These are phyloP conservation scores for Apodemia mormo DNA, from an alignment of 2,888 invertebrate genomes.

Conservation along the genomic window DNA sequence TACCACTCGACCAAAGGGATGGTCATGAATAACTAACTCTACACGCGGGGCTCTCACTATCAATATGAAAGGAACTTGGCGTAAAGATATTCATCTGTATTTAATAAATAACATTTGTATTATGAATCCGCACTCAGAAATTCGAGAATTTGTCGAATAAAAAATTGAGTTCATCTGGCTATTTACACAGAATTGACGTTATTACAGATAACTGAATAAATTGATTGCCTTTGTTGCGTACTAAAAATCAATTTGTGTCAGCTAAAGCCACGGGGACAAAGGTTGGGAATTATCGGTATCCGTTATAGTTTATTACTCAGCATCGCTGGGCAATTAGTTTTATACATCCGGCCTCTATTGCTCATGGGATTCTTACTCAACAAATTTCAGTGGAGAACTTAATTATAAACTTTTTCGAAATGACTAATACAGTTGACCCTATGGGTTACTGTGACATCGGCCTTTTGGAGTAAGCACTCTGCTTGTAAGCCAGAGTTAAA, in stretches of 20 bases:
- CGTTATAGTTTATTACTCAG: slow-evolving; percentile 42
- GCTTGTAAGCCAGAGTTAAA: too few relatives aligned
- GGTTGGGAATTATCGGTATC: slow-evolving; percentile 52
- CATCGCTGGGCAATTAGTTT: slow-evolving; percentile 23
- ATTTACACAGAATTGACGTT: slow-evolving; percentile 53
- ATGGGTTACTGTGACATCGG: too few relatives aligned
- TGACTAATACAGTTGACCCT: too few relatives aligned
- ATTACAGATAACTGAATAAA: slow-evolving; percentile 60
- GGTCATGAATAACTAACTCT: too few relatives aligned
- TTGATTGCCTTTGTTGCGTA: slow-evolving; percentile 56
- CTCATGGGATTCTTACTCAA: neutral
- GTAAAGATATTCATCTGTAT: too few relatives aligned
- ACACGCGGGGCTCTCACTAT: too few relatives aligned
- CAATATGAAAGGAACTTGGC: too few relatives aligned
- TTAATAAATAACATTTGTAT: too few relatives aligned
- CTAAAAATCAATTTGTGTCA: slow-evolving; percentile 78
- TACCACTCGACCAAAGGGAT: too few relatives aligned
- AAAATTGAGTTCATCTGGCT: slow-evolving; percentile 36
- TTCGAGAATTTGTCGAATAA: slow-evolving; percentile 27
- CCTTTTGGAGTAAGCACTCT: too few relatives aligned
- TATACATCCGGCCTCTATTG: neutral
- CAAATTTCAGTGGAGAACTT: neutral
- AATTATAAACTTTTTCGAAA: too few relatives aligned
- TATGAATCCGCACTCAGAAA: too few relatives aligned
- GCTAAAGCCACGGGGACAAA: slow-evolving; percentile 49